These are phyloP conservation scores for Cephus pygmeus DNA, from an alignment of 2,888 invertebrate species.

Conservation along the genomic window DNA sequence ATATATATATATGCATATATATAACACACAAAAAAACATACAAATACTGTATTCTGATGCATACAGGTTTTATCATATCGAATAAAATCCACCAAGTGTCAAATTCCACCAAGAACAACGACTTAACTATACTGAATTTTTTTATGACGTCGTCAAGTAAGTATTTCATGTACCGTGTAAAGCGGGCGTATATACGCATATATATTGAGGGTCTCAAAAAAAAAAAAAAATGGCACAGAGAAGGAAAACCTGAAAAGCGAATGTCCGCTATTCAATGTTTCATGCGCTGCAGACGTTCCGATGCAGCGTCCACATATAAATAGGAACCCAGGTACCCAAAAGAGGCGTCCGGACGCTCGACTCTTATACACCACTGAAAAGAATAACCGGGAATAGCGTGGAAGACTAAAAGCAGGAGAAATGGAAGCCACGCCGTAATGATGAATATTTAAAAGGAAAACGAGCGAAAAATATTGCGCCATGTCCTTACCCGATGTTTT, in stretches of 20 bases:
- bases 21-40: too few relatives aligned
- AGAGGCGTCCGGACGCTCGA: neutral
- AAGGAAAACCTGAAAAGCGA: constrained; percentile 1
- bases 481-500: neutral
- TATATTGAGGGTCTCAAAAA: neutral
- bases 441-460: neutral
- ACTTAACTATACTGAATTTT: neutral
- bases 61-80: neutral
- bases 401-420: neutral
- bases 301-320: neutral
- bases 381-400: neutral
- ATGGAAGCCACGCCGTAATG: neutral
- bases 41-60: neutral
- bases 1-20: too few relatives aligned
- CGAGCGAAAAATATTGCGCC: neutral
- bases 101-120: neutral
- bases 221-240: neutral
- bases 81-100: neutral
- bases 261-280: constrained; percentile 7
- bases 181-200: neutral
- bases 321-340: neutral
- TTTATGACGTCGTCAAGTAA: neutral
- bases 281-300: constrained; percentile 1
- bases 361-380: neutral
- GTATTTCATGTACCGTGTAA: neutral